Conservation (phyloP, 1,140 invertebrate genomes). For the Apis cerana region DNA sequence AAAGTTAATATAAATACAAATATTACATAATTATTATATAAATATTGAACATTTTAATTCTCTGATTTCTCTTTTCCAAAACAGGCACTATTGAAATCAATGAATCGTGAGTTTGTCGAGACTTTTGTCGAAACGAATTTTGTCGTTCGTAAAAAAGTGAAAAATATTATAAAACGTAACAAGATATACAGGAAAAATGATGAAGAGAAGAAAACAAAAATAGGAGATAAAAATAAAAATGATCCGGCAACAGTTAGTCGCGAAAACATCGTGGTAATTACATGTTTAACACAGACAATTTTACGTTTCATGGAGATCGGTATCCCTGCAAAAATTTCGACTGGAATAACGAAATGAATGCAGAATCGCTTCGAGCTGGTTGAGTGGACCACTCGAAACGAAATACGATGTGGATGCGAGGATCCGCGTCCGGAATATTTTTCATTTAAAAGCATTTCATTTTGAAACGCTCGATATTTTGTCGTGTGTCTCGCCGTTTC, state of each 20-base stretch:
- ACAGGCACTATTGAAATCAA: background rate
- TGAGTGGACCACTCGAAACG: conserved; percentile 63
- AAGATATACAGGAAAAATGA: background rate
- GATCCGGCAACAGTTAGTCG: background rate
- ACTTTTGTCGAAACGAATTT: background rate
- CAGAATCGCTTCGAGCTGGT: conserved; percentile 60
- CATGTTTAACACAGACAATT: conserved; percentile 56
- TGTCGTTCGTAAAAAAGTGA: background rate
- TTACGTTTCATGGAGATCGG: conserved; percentile 34
- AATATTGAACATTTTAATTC: background rate
- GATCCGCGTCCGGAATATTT: conserved; percentile 61
- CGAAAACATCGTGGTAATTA: conserved; percentile 49
- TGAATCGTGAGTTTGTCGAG: background rate
- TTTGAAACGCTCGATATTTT: conserved; percentile 56
- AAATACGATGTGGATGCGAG: conserved; percentile 66
- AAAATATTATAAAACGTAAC: background rate
- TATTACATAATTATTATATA: background rate
- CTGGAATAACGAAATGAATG: conserved; percentile 68
- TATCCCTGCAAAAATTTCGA: conserved; percentile 51
- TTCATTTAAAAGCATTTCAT: conserved; percentile 68
- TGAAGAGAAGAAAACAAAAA: background rate
- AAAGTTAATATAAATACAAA: no score
- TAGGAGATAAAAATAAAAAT: background rate
- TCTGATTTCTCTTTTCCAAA: no score
- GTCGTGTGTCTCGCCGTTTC: conserved; percentile 51